Conservation (phyloP, 2,797 vertebrate genomes). For the Halcyon smyrnensis region DNA sequence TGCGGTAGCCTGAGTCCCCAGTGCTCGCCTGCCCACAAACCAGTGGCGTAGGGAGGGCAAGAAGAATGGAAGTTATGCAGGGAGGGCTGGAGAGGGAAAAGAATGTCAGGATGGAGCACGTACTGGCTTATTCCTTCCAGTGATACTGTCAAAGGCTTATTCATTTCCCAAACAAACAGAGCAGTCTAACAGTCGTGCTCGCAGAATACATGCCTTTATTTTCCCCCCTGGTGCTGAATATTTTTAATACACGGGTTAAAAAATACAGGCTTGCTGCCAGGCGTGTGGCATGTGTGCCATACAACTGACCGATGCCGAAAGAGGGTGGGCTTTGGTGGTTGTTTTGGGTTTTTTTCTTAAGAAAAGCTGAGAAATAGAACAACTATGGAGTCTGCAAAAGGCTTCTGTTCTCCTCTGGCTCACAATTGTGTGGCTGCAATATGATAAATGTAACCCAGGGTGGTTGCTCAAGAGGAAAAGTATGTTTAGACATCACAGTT, state of each 20-base stretch:
- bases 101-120: constrained; percentile 39
- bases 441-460: neutral
- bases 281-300: constrained; percentile 19
- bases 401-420: neutral
- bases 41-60: constrained; percentile 11
- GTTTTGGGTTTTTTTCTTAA: neutral
- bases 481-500: constrained; percentile 30
- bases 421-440: neutral
- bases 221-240: constrained; percentile 24
- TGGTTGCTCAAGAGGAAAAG: constrained; percentile 49
- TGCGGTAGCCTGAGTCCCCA: neutral
- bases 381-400: neutral
- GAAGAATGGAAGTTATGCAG: constrained; percentile 71
- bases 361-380: neutral
- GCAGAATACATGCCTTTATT: constrained; percentile 43
- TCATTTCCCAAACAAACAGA: constrained; percentile 72
- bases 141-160: constrained; percentile 71
- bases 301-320: constrained; percentile 47
- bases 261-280: constrained; percentile 10
- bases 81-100: constrained; percentile 53
- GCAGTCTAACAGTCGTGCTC: neutral
- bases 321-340: neutral
- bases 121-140: constrained; percentile 37
- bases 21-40: constrained; percentile 18
- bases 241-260: constrained; percentile 34